A percentile compares a stretch with the other conserved stretches of the same genome.
These are phyloP conservation scores for Drosophila maculinotata DNA, from an alignment of 2,888 invertebrate species.

Conservation along the genomic window DNA sequence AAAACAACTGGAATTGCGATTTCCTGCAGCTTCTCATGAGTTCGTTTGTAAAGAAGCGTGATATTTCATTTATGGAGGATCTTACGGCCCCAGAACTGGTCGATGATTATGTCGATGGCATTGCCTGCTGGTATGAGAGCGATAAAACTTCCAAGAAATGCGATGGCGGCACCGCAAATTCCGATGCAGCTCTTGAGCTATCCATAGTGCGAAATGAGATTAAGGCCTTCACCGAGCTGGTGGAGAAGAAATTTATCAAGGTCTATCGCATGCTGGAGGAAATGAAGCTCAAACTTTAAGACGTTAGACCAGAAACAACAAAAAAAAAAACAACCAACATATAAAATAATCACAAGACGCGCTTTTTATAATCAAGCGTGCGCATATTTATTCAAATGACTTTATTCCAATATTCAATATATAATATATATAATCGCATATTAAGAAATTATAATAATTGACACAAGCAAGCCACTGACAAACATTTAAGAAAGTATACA, in stretches of 20 bases:
- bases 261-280: conserved; percentile 83
- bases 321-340: conserved; percentile 5
- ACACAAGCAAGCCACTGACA: conserved; percentile 65
- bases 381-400: conserved; percentile 27
- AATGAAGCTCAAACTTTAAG: conserved; percentile 78
- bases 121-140: conserved; percentile 84
- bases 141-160: conserved; percentile 78
- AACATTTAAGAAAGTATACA: conserved; percentile 48
- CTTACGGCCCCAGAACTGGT: conserved; percentile 81
- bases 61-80: conserved; percentile 83
- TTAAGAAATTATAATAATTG: conserved; percentile 45
- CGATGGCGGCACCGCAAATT: conserved; percentile 53
- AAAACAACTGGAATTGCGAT: conserved; percentile 84
- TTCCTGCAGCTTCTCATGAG: conserved; percentile 83
- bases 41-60: conserved; percentile 82
- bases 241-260: conserved; percentile 82
- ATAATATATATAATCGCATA: conserved; percentile 47
- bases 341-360: conserved; percentile 29
- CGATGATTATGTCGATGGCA: conserved; percentile 83
- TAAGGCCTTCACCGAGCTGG: conserved; percentile 79
- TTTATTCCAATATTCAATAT: conserved; percentile 27
- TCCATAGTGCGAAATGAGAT: conserved; percentile 83
- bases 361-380: conserved; percentile 17
- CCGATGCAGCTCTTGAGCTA: conserved; percentile 81
- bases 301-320: too few relatives aligned